Evolutionary conservation across 1,140 invertebrate species (phyloP), one percentile per base, ranked within the genome.

Genomic region (Drosophila baimaii): DNA sequence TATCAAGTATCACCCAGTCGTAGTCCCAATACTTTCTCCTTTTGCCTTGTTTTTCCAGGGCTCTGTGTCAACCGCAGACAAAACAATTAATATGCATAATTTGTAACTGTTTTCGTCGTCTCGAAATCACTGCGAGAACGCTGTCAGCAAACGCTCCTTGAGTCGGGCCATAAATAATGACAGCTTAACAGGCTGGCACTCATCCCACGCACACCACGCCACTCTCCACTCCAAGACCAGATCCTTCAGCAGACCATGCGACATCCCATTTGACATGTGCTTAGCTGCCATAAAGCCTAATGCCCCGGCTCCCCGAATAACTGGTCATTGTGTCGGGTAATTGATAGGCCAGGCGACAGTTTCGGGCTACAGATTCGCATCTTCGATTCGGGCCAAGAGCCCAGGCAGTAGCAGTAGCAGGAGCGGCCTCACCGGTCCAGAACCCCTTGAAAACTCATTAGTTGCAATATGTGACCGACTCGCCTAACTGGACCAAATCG

Each of bases 21-120:
- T 21, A 21, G 17, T 27, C 27, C 27, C 13, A 17, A 19, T 6
- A 21, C 13, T 13, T 23, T 23, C 21, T 25, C 6, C 15, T 69
- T 44, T 7, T 35, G 9, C 8, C 33, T 21, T 19, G 27, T 46
- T 63, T 63, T 63, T 19, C 2, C 19, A 15, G 10, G 12, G 21
- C 10, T 69, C 8, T 43, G 47, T 27, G 44, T 49, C 70, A 51
- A 51, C 66, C 68, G 46, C 72, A 65, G 54, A 66, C 64, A 78
- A 66, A 68, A 43, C 83, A 85, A 85, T 85, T 85, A 85, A 88
- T 85, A 85, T 85, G 75, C 83, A 88, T 82, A 88, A 85, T 85
- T 81, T 85, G 83, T 79, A 72, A 66, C 70, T 57, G 58, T 76
- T 86, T 81, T 64, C 74, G 72, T 68, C 65, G 59, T 58, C 63